These are phyloP conservation scores for Spilogale gracilis DNA, from an alignment of 2,113 vertebrate species.

Conservation along the genomic window DNA sequence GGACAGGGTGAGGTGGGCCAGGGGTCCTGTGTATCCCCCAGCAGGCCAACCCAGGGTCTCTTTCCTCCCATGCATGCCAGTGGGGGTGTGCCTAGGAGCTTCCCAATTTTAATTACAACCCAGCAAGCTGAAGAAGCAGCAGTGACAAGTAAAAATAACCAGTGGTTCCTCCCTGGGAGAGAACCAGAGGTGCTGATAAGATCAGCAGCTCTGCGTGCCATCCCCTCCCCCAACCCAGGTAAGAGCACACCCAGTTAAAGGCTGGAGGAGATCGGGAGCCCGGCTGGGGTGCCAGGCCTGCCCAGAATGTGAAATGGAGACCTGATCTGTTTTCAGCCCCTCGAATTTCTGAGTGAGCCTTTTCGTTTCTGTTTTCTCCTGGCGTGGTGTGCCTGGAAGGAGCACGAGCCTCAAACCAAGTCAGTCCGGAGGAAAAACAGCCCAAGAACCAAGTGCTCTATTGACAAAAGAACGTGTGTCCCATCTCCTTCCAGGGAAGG, in stretches of 20 bases:
- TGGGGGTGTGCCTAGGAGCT: neutral
- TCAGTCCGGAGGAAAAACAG: neutral
- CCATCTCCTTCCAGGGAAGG: neutral
- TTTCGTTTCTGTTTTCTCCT: neutral
- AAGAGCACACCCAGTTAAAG: neutral
- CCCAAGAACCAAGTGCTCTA: neutral
- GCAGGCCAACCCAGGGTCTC: neutral
- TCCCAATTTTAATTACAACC: neutral
- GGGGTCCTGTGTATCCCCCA: neutral
- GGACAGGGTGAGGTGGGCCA: neutral
- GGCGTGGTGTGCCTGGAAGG: neutral
- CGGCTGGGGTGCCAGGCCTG: neutral
- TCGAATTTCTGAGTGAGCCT: neutral
- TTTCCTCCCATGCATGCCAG: neutral
- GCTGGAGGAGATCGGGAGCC: neutral
- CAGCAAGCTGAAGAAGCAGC: neutral
- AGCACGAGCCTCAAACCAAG: neutral
- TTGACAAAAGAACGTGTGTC: neutral
- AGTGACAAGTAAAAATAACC: neutral
- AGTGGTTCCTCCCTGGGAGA: neutral
- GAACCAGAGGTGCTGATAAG: neutral
- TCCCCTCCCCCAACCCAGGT: neutral
- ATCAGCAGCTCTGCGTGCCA: neutral
- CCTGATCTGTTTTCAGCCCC: neutral
- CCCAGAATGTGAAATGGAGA: neutral